These are phyloP conservation scores for Etheostoma perlongum DNA, from an alignment of 2,797 vertebrate species.

Conservation along the genomic window DNA sequence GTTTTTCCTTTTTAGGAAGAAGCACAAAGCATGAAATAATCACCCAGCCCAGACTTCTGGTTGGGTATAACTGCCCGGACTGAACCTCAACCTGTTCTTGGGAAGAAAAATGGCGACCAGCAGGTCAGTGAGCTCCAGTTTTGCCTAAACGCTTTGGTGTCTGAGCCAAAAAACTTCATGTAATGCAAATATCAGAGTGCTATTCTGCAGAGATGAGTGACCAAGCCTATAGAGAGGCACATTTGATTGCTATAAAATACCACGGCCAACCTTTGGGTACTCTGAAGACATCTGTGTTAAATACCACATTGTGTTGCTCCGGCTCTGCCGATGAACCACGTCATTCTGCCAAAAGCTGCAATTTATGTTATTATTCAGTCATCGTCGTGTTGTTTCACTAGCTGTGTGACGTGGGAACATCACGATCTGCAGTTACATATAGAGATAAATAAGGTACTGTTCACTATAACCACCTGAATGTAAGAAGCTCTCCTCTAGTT, in stretches of 20 bases:
- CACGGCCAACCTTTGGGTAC: background rate
- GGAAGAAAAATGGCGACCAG: background rate
- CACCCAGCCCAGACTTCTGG: background rate
- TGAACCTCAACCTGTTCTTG: background rate
- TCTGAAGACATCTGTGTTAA: background rate
- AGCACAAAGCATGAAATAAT: background rate
- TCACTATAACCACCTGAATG: slow-evolving; percentile 2
- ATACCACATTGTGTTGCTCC: background rate
- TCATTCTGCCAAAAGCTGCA: background rate
- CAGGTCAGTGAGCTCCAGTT: background rate
- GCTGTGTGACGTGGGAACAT: background rate
- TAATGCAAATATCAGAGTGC: background rate
- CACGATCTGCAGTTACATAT: background rate
- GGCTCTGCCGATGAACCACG: background rate
- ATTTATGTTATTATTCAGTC: slow-evolving; percentile 2
- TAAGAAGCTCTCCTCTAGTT: slow-evolving; percentile 3
- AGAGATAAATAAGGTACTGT: background rate
- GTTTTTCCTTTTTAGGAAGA: background rate
- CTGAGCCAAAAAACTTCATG: background rate
- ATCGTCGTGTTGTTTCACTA: background rate
- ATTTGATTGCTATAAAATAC: slow-evolving; percentile 3
- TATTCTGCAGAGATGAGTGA: background rate
- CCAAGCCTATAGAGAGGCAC: background rate
- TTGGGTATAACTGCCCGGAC: background rate
- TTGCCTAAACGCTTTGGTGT: background rate